These are phyloP conservation scores for Lineus longissimus DNA, from an alignment of 1,140 invertebrate genomes.

Conservation along the genomic window DNA sequence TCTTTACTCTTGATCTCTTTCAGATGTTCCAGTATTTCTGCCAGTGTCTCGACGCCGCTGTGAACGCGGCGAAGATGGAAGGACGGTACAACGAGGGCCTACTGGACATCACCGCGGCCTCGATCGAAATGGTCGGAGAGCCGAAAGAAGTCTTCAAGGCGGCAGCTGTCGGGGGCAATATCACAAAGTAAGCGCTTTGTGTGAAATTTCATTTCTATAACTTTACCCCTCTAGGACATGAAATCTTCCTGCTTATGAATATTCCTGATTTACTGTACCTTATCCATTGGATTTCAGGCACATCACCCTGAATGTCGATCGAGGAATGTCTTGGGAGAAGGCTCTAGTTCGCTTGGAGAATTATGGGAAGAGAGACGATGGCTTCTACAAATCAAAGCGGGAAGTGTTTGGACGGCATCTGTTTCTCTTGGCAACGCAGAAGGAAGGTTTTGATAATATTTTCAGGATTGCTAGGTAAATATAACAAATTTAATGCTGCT, in stretches of 20 bases:
- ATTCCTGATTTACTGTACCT: too few species aligned
- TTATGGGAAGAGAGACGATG: conserved; percentile 27
- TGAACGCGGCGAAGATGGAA: conserved; percentile 43
- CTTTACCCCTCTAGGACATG: too few species aligned
- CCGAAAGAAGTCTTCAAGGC: conserved; percentile 39
- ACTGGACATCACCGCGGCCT: conserved; percentile 43
- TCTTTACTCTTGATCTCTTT: conserved; percentile 15
- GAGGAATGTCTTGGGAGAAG: conserved; percentile 45
- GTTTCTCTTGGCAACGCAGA: conserved; percentile 41
- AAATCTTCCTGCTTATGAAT: too few species aligned
- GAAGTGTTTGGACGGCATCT: conserved; percentile 36
- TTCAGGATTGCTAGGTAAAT: conserved; percentile 41
- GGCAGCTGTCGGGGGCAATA: conserved; percentile 31
- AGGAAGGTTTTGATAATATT: conserved; percentile 39
- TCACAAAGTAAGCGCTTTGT: conserved; percentile 35
- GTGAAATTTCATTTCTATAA: too few species aligned
- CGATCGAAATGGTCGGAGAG: conserved; percentile 38
- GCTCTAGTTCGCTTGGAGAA: conserved; percentile 30
- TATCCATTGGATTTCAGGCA: too few species aligned
- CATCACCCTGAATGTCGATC: conserved; percentile 38
- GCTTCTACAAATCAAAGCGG: conserved; percentile 42
- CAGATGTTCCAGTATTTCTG: conserved; percentile 48
- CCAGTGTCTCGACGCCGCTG: conserved; percentile 33
- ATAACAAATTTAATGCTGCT: not conserved
- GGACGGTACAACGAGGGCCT: conserved; percentile 50